Evolutionary conservation across 1,140 invertebrate species (phyloP), one percentile per base, ranked within the genome.

Genomic region (Calephelis virginiensis): DNA sequence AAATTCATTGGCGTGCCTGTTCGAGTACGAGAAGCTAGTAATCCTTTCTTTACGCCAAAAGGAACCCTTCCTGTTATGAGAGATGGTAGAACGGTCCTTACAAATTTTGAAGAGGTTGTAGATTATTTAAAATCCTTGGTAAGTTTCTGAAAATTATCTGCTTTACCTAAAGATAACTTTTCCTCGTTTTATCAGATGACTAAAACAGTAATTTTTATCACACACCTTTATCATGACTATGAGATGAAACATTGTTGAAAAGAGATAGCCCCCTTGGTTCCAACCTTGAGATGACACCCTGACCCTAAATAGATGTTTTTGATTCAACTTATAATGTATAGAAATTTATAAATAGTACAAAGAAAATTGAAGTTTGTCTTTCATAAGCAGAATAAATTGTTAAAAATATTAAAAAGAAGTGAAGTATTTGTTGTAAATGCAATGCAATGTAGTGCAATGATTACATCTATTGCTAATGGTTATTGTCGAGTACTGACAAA

Each of bases 1-100:
- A 95, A 94, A 90, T 96, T 97, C 87, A 93, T 93, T 78, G 94
- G 93, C 67, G 93, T 94, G 50, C 94, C 95, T 50, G 85, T 96
- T 5, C 93, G 93, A 86, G 87, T 96, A 47, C 93, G 93, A 68
- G 91, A 94, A 77, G 93, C 93, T 63, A 94, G 92, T 73, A 96
- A 96, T 89, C 95, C 95, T 63, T 95, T 94, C 85, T 92, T 86
- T 73, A 94, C 95, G 43, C 93, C 94, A 14, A 93, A 92, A 75
- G 94, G 95, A 10, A 86, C 84, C 37, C 93, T 97, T 53, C 96
- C 96, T 14, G 93, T 95, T 43, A 92, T 97, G 75, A 90, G 88
- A 75, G 92, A 93, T 85, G 92, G 92, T 45, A 91, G 92, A 61
- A 89, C 92, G 46, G 86, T 85, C 8, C 89, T 95, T 56, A 93